Evolutionary conservation across 2,797 vertebrate genomes (phyloP), one percentile per base, ranked within the genome.

Genomic region (Buphagus erythrorhynchus): DNA sequence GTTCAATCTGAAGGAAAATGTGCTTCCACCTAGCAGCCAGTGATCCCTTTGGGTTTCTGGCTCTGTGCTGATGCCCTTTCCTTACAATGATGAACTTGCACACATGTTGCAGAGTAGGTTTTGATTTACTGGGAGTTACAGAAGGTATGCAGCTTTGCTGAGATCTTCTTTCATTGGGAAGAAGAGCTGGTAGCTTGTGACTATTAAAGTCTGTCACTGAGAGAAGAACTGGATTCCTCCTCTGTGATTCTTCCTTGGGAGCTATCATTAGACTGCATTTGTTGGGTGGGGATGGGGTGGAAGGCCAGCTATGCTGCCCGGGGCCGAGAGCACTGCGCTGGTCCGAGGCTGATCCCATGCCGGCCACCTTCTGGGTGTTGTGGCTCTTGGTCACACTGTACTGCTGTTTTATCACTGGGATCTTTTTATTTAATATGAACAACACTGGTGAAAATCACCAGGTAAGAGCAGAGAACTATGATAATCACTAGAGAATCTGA

Each of bases 161-260:
- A 84, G 73, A 81, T 78, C 91, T 68, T 86, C 76, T 87, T 71
- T 90, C 75, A 16, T 35, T 59, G n/a, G 43, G 49, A 95, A 78
- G 86, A 84, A 75, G 86, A 88, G 36, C 29, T 85, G 24, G 18
- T 42, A 61, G 43, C 28, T 73, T 84, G n/a, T 85, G 62, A 74
- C 35, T 62, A 33, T 36, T 78, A 11, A 78, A 80, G 48, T 52
- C 49, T 20, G 13, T 45, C 46, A 36, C 12, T 0, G 2, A 69
- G 45, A 65, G 66, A 72, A 90, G 86, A 73, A 76, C 0, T 2
- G 22, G 26, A 59, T 78, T 78, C 58, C 12, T 94, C 16, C 16
- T 54, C 74, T 0, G 1, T 19, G 49, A 20, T 38, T 80, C 49
- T 62, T 49, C 54, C 26, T 57, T 26, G 12, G 13, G 33, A 92